These are phyloP conservation scores for Calyptomena viridis DNA, from an alignment of 2,113 vertebrate genomes.

Conservation along the genomic window DNA sequence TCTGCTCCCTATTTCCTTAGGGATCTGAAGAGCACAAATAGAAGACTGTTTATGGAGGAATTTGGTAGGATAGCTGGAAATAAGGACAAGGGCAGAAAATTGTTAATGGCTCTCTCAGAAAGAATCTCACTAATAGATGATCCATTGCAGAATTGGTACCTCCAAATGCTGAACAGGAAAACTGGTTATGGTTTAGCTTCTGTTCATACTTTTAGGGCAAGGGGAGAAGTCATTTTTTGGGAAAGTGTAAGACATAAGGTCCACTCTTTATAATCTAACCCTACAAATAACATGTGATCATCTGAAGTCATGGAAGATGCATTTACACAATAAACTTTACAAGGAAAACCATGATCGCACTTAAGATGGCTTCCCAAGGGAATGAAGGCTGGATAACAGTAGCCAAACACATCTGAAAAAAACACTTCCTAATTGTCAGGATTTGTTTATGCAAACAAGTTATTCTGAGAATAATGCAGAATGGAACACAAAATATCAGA, in stretches of 20 bases:
- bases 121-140: background rate
- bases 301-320: background rate
- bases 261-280: background rate
- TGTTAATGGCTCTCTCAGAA: background rate
- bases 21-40: background rate
- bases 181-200: background rate
- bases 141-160: background rate
- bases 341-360: background rate
- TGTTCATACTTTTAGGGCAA: background rate
- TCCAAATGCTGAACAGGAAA: background rate
- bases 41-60: background rate
- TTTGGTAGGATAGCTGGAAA: background rate
- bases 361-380: background rate
- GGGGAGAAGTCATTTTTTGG: fast-evolving
- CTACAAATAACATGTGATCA: background rate
- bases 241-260: background rate
- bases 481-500: background rate
- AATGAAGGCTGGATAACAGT: background rate
- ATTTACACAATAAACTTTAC: background rate
- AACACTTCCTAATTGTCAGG: background rate
- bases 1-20: background rate
- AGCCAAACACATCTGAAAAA: background rate
- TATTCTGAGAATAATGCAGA: background rate
- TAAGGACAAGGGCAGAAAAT: background rate
- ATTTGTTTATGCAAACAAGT: background rate